Evolutionary conservation across 92 coral and sea anemone genomes (phyloP), one percentile per base, ranked within the genome.

Genomic region (Chrysogorgia sp.): DNA sequence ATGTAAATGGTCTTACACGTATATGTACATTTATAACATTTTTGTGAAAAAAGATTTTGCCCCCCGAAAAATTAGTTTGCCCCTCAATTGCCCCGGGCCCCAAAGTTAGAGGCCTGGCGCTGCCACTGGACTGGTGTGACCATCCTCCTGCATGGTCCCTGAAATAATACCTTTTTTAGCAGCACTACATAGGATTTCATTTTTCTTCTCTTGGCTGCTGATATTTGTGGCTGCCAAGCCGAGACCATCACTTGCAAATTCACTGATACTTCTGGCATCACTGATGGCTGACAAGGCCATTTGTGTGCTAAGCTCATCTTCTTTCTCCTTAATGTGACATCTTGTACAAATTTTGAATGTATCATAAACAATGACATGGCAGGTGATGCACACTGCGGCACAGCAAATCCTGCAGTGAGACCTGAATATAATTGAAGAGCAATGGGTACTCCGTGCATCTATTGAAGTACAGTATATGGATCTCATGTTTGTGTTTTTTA

Each of bases 321-420:
- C 98, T 34, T 94, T 94, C 61, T 94, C 96, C 69, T 90, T 85
- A 57, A 94, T 78, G 64, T 91, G 98, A 74, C 98, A 94, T 79
- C 98, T 91, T 61, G 98, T 94, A 78, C 98, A 94, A 40, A 94
- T 90, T 96, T 94, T 94, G n/a, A 91, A 72, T 26, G 90, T 92
- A 32, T 87, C 86, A 66, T 94, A 89, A 22, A 88, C 79, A 8
- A 87, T 83, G 60, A 94, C 89, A 76, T 94, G 98, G 83, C 98
- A 94, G 15, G 97, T 92, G 37, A 87, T 67, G 63, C 98, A 94
- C 40, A 94, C 98, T 64, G 98, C 98, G 33, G 96, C 88, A 61
- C 77, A 88, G 67, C 98, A 94, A 29, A 90, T 81, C 15, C 98
- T 87, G 49, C 98, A 94, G 76, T 94, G 98, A 29, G 98, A 94